Percentiles rank a stretch among this genome's conserved stretches.
phyloP scores from a whole-genome alignment of 2,113 vertebrate species.

The Otus sunia region DNA sequence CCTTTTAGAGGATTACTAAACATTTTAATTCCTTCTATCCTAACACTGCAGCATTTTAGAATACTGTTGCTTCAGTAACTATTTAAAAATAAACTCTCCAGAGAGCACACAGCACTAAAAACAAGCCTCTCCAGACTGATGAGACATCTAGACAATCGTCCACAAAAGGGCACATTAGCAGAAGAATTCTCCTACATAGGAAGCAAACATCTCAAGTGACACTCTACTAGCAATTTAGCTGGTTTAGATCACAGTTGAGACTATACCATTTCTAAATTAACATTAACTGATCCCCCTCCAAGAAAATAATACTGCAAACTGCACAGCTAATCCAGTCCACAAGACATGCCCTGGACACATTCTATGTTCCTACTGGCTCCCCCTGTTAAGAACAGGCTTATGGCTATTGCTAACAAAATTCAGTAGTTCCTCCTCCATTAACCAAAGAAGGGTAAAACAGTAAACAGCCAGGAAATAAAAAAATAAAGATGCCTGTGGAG shows the following conservation, averaged over 20 bases:
- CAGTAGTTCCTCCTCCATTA: background rate
- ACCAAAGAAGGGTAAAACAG: background rate
- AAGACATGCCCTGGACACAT: accelerated
- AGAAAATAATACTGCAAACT: background rate
- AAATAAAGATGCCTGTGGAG: background rate
- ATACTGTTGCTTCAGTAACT: conserved; percentile 17
- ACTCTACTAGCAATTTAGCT: background rate
- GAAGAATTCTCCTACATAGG: conserved; percentile 18
- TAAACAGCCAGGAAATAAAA: background rate
- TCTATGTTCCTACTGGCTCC: background rate
- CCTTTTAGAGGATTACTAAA: background rate
- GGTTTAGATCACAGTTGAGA: background rate
- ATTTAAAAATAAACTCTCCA: conserved; percentile 43
- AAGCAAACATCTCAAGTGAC: conserved; percentile 29
- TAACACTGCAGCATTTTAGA: background rate
- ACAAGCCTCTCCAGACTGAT: conserved; percentile 26
- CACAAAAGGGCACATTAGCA: conserved; percentile 18
- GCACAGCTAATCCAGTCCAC: background rate
- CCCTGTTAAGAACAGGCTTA: background rate
- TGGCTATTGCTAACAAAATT: background rate
- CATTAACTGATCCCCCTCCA: background rate
- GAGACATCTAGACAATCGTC: conserved; percentile 23
- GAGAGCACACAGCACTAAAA: background rate
- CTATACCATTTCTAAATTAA: background rate
- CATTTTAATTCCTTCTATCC: background rate